Base-by-base conservation (phyloP, 2,797 vertebrate species). In the Pangasius macronema region DNA sequence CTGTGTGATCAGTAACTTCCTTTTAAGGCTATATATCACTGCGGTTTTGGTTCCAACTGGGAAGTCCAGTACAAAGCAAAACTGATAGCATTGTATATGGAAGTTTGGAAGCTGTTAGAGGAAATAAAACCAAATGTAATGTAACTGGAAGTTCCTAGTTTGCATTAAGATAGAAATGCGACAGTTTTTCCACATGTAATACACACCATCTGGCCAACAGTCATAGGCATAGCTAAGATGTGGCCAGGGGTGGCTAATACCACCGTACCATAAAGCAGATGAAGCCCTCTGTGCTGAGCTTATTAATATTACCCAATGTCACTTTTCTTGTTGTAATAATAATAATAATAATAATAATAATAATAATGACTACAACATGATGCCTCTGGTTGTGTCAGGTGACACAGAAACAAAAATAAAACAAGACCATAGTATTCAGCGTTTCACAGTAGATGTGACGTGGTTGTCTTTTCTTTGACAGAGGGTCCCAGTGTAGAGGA, bases 21-120 rank as follows among this genome's bases (percentile, higher is more conserved):
- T 46, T 61, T 83, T 80, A 24, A 24, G 63, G 20, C 8, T n/a
- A 8, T 16, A 27, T 27, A 46, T 73, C 20, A 55, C 76, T 55
- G 9, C 0, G 7, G 30, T 36, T 76, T 33, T 49, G 46, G 49
- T 72, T 8, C 63, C 30, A 84, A 53, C 22, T 42, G 70, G 76
- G 67, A 89, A 87, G 22, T 76, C 55, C 22, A 75, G 46, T 51
- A 73, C 63, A 85, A 89, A 85, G 79, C 57, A 72, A 84, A 79
- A 79, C 33, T 18, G 49, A n/a, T 30, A 7, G 10, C 22, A 33
- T 36, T 10, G 53, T 57, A 22, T 77, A 22, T 77, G 86, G 63
- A 68, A 79, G 53, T 77, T 84, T 67, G 53, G 20, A 59, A 53
- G 61, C 24, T 11, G 63, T 87, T 68, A 70, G 51, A 42, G 63